Evolutionary conservation across 2,888 invertebrate genomes (phyloP), one percentile per base, ranked within the genome.

Genomic region (Chaetogeoica ovagalla): DNA sequence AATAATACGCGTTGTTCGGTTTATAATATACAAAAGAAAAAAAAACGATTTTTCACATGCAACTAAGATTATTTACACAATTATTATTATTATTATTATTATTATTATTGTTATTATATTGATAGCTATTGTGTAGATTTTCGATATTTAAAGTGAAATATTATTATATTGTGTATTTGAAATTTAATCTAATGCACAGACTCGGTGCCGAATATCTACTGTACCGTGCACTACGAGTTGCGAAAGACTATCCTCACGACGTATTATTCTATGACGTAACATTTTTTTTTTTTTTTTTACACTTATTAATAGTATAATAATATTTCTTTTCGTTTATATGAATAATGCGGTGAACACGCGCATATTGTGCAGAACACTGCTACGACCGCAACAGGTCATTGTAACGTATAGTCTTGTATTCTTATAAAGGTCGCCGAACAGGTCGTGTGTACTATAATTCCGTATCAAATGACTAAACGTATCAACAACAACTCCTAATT

Each of bases 201-300:
- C 43, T 7, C 7, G n/a, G 68, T 75, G 13, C 43, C 75, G n/a
- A 39, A 9, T 21, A 19, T 8, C 65, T 17, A 39, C 30, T n/a
- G 65, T 70, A 57, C 17, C 6, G 1, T 9, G 43, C 30, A 55
- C 69, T 7, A 15, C n/a, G 6, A n/a, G 63, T 74, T 65, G 39
- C 74, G 65, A 65, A 55, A 74, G 7, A 21, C 39, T 65, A 21
- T 65, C 55, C 55, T 65, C 76, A 76, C 76, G 68, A 76, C 68
- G 68, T 30, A 30, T 68, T 59, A 30, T 48, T 59, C 43, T 68
- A 30, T 30, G 59, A 68, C 68, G 76, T 48, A 76, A 76, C 68
- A 48, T 43, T 60, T 59, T 76, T 66, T 68, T 75, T 30, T 75
- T 30, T 30, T 15, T 43, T 43, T 43, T 9, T 9, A 65, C 39